Evolutionary conservation across 2,888 invertebrate species (phyloP).

Genomic region (Metalampra italica): DNA sequence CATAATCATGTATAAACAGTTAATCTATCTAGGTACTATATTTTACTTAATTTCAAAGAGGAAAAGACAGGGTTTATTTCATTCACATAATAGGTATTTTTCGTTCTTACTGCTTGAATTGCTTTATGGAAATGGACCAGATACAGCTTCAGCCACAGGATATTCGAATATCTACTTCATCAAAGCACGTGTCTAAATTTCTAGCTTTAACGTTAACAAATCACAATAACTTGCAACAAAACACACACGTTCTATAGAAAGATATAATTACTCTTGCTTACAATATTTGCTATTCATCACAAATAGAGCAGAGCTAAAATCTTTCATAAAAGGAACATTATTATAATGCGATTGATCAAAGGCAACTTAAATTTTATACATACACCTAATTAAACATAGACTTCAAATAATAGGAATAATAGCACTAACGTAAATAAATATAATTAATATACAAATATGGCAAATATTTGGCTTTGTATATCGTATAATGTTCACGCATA

Average conservation of each 20-base stretch:
- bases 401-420: conserved; percentile 43
- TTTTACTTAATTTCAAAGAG: neutral
- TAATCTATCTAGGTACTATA: no score
- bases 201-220: conserved; percentile 39
- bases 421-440: conserved; percentile 53
- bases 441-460: conserved; percentile 71
- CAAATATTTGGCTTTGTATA: conserved; percentile 75
- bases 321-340: conserved; percentile 34
- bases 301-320: conserved; percentile 67
- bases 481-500: conserved; percentile 4
- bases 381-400: conserved; percentile 23
- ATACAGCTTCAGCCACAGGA: conserved; percentile 68
- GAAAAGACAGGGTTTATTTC: neutral
- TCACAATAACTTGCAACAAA: conserved; percentile 39
- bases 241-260: conserved; percentile 34
- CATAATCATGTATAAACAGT: conserved; percentile 42
- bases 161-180: conserved; percentile 42
- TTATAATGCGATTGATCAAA: conserved; percentile 10
- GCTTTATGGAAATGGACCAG: conserved; percentile 56
- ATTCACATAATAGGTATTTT: no score
- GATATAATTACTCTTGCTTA: conserved; percentile 54
- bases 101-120: conserved; percentile 34
- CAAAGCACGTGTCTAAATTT: conserved; percentile 31
- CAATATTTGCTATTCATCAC: conserved; percentile 60
- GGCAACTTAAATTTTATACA: conserved; percentile 5